phyloP scores from a whole-genome alignment of 1,140 invertebrate species.

The Sitodiplosis mosellana region DNA sequence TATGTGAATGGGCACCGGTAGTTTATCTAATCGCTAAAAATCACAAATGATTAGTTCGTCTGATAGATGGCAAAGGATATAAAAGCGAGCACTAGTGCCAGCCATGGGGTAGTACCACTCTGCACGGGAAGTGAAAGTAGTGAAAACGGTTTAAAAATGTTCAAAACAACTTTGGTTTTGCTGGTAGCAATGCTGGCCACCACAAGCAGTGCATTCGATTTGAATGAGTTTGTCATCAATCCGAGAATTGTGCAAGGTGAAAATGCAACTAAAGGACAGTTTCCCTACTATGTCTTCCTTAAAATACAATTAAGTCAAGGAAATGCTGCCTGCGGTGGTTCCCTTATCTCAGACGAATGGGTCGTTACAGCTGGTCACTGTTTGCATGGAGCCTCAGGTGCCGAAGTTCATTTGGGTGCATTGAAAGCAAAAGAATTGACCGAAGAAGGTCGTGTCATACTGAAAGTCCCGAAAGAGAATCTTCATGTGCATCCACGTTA shows the following conservation, averaged over 20 bases:
- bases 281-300: constrained; percentile 23
- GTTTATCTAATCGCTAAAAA: too few species aligned
- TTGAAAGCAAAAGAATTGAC: neutral
- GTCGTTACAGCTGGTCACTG: constrained; percentile 39
- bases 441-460: neutral
- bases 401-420: neutral
- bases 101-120: too few species aligned
- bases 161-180: too few species aligned
- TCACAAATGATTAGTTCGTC: too few species aligned
- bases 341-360: constrained; percentile 31
- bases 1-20: too few species aligned
- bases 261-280: constrained; percentile 15
- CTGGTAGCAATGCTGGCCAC: too few species aligned
- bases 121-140: too few species aligned
- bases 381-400: constrained; percentile 3
- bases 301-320: constrained; percentile 13
- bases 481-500: neutral
- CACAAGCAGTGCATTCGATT: too few species aligned
- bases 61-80: too few species aligned
- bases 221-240: neutral
- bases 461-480: neutral
- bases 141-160: too few species aligned
- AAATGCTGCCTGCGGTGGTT: constrained; percentile 29
- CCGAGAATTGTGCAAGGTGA: constrained; percentile 19
- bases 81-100: too few species aligned